These are phyloP conservation scores for Agriopis marginaria DNA, from an alignment of 2,888 invertebrate genomes.

Conservation along the genomic window DNA sequence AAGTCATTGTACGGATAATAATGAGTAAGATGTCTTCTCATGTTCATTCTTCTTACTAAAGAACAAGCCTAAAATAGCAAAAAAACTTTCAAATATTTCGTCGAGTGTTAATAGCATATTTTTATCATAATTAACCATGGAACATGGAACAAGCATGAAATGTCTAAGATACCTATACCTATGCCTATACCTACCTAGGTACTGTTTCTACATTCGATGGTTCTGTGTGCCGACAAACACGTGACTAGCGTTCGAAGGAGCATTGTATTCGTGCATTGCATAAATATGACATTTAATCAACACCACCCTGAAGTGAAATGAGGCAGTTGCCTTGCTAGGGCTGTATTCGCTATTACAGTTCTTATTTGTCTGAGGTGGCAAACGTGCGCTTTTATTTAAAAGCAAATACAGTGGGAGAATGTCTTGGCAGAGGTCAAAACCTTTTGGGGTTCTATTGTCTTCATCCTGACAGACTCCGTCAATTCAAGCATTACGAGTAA, in stretches of 20 bases:
- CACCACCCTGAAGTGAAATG: background rate
- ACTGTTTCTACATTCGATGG: conserved; percentile 3
- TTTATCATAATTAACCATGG: background rate
- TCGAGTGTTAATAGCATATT: too few relatives aligned
- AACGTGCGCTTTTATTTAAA: conserved; percentile 9
- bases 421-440: background rate
- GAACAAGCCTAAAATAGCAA: too few relatives aligned
- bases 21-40: too few relatives aligned
- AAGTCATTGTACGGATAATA: too few relatives aligned
- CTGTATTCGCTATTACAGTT: background rate
- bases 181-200: too few relatives aligned
- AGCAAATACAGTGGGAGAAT: background rate
- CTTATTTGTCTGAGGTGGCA: background rate
- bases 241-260: conserved; percentile 21
- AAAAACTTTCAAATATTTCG: too few relatives aligned
- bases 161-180: background rate
- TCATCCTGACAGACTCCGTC: too few relatives aligned
- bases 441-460: too few relatives aligned
- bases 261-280: conserved; percentile 14
- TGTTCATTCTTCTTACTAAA: too few relatives aligned
- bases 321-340: background rate
- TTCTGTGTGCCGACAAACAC: conserved; percentile 8
- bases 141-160: background rate
- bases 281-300: conserved; percentile 16
- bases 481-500: too few relatives aligned